phyloP scores from a whole-genome alignment of 2,113 vertebrate species.

The Hippoglossus stenolepis region DNA sequence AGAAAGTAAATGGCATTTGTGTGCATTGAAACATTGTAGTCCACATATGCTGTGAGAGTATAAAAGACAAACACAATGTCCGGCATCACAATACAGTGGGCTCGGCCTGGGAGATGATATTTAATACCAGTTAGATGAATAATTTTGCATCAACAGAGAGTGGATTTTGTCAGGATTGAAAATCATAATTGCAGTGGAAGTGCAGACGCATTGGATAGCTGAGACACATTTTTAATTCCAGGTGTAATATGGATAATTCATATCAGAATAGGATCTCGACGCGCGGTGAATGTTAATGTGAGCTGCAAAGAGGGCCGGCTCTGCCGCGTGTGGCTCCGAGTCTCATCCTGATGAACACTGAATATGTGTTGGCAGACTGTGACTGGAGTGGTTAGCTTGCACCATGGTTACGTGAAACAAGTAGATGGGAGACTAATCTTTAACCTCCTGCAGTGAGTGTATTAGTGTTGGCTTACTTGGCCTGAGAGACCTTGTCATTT shows the following conservation, averaged over 20 bases:
- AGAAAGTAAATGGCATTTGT: not conserved
- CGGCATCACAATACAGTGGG: not conserved
- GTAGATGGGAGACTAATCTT: not conserved
- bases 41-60: not conserved
- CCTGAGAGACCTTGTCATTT: not conserved
- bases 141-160: slow-evolving; percentile 12
- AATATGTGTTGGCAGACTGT: slow-evolving; percentile 14
- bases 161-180: slow-evolving; percentile 28
- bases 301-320: slow-evolving; percentile 7
- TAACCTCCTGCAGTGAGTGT: not conserved
- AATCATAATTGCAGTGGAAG: slow-evolving; percentile 29
- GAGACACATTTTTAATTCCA: slow-evolving; percentile 53
- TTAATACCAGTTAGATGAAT: slow-evolving; percentile 23
- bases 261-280: slow-evolving; percentile 51
- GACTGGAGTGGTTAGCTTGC: slow-evolving; percentile 6
- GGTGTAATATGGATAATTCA: slow-evolving; percentile 62
- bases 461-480: not conserved
- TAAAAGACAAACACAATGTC: not conserved
- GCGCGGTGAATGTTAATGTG: slow-evolving; percentile 46
- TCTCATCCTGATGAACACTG: slow-evolving; percentile 15
- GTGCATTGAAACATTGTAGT: not conserved
- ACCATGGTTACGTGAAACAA: slow-evolving; percentile 15
- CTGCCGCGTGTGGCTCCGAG: not conserved
- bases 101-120: slow-evolving; percentile 18
- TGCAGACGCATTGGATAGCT: slow-evolving; percentile 16